Conservation (phyloP, 2,797 vertebrate genomes). For the Lithobates pipiens region DNA sequence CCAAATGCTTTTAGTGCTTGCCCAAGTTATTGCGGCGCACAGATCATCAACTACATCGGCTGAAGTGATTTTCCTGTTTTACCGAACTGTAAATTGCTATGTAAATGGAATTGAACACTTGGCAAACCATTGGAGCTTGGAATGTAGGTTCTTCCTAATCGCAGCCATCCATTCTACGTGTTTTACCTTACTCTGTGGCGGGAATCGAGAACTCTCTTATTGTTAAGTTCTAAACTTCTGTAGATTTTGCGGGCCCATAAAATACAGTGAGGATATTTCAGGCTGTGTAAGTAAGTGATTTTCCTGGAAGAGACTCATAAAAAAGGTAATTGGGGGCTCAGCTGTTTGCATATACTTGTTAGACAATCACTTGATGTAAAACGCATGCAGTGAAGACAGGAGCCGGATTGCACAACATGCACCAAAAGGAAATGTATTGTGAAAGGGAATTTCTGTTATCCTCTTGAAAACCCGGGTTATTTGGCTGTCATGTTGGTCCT, state of each 20-base stretch:
- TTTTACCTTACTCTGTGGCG: not conserved
- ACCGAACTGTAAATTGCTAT: conserved; percentile 44
- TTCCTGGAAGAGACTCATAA: conserved; percentile 33
- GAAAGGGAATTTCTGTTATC: too few relatives aligned
- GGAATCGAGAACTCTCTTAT: not conserved
- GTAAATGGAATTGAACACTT: conserved; percentile 32
- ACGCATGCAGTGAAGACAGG: not conserved
- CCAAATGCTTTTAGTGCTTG: not conserved
- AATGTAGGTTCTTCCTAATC: conserved; percentile 2
- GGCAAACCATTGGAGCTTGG: conserved; percentile 30
- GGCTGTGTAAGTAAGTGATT: conserved; percentile 31
- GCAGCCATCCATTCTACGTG: conserved; percentile 1
- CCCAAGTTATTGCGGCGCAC: not conserved
- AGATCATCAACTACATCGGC: conserved; percentile 3
- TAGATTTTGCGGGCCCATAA: conserved; percentile 12
- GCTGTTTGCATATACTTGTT: conserved; percentile 7
- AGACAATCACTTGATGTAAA: not conserved
- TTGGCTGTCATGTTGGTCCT: too few relatives aligned
- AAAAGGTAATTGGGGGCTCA: conserved; percentile 46
- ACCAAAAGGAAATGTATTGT: not conserved
- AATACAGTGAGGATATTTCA: conserved; percentile 49
- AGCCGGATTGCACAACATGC: not conserved
- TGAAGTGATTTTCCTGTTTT: conserved; percentile 37
- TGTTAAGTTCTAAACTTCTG: conserved; percentile 16
- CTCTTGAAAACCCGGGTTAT: too few relatives aligned